Conservation (phyloP, 2,113 vertebrate species). For the Penelope pileata region DNA sequence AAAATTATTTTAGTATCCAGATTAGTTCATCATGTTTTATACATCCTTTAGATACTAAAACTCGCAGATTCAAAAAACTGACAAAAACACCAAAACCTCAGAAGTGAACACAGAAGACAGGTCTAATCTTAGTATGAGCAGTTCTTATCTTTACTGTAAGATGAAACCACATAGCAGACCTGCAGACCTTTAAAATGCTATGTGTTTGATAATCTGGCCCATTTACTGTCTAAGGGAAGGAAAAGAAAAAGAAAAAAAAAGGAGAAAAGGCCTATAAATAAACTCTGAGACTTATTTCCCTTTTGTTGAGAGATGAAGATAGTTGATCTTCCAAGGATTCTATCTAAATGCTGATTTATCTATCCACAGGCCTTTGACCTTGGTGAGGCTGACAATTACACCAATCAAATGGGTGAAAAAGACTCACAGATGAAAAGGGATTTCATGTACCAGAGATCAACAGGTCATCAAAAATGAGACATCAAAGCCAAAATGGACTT, state of each 20-base stretch:
- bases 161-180: background rate
- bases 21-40: background rate
- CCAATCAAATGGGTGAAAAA: slow-evolving; percentile 54
- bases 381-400: slow-evolving; percentile 58
- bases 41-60: background rate
- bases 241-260: background rate
- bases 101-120: background rate
- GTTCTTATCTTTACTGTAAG: background rate
- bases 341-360: slow-evolving; percentile 66
- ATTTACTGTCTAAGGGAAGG: slow-evolving; percentile 16
- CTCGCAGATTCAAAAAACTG: background rate
- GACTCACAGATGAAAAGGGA: slow-evolving; percentile 22
- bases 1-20: background rate
- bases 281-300: slow-evolving; percentile 45
- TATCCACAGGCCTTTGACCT: slow-evolving; percentile 42
- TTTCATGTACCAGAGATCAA: slow-evolving; percentile 25
- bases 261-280: slow-evolving; percentile 29
- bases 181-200: background rate
- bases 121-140: background rate
- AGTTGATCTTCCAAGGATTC: slow-evolving; percentile 39
- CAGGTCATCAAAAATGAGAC: slow-evolving; percentile 32
- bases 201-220: slow-evolving; percentile 23
- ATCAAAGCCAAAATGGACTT: background rate
- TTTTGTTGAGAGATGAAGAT: slow-evolving; percentile 62
- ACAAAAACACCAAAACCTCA: background rate